Base-by-base conservation (phyloP, 37 sponge, comb jelly and placozoan species). In the Diacarnus erythraeanus region DNA sequence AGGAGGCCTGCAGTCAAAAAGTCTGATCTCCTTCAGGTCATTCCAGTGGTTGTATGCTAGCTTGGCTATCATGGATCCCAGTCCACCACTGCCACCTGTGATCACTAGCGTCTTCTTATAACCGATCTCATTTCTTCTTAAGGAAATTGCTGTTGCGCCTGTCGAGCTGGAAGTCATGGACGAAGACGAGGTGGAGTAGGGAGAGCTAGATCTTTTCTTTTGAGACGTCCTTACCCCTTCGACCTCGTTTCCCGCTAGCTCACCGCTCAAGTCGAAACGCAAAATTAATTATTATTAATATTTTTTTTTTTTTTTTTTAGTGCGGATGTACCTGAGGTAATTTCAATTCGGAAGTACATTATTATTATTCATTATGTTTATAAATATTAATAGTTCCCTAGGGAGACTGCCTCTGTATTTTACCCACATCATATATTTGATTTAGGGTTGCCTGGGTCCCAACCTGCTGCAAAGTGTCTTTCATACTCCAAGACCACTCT, bases 41-140 rank as follows among this genome's bases (percentile, higher is more conserved):
- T 42, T 10, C 82, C 82, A 82, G 12, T 73, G 74, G n/a, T n/a
- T 41, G 64, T 85, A 71, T 25, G 70, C 65, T 2, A 69, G 42
- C 41, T 39, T 64, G 42, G 80, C 87, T 2, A 86, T 74, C n/a
- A 64, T 41, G 21, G 43, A 58, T 34, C 87, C 87, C 69, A 86
- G 74, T 8, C 12, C 25, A 2, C 87, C 87, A 56, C 69, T 76
- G 15, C 87, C 87, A 25, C 87, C 87, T 3, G 87, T 86, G 39
- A 86, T 75, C 41, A 86, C 87, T 0, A 72, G 57, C 1, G 30
- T 63, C 29, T 38, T 42, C 21, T 75, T 57, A 38, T 38, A 60
- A 27, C 12, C n/a, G 5, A 26, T 2, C 25, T 23, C 1, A 42
- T 8, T 23, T 21, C 10, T 42, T 63, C 64, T 27, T 63, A 20